Base-by-base conservation (phyloP, 2,113 vertebrate genomes). In the Cepphus grylle region DNA sequence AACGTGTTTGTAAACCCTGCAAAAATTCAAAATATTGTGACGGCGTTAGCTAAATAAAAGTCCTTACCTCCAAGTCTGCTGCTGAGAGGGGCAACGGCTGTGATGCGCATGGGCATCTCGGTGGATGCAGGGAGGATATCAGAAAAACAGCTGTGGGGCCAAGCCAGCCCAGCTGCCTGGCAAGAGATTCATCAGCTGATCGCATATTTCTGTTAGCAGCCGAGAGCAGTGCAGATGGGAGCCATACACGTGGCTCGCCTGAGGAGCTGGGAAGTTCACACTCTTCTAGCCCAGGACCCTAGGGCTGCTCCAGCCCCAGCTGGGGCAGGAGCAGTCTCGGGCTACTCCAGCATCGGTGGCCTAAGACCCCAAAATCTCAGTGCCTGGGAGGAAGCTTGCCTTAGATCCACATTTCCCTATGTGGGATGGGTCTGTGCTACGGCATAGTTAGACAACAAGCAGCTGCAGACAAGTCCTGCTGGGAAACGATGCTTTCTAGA, bases 11-110 rank as follows among this genome's bases (percentile, higher is more conserved):
- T 19, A 67, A 94, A 92, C 47, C 30, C 67, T 74, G 49, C 25
- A 93, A 95, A 94, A 96, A 92, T 88, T 81, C 76, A 49, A 79
- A 83, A 56, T 62, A 59, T 34, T 79, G 18, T 26, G 16, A 47
- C 74, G 50, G 86, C 49, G 90, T 82, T 25, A 89, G 78, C 5
- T 30, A 43, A 53, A 66, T 59, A 66, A 22, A 81, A 55, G 14
- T 36, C 58, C 74, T 58, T 73, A 47, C 42, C 45, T 72, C 61
- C 40, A 32, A 50, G 63, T 17, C 29, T 81, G 81, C 56, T 90
- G 61, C 49, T 62, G 84, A 70, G 73, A 81, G 66, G 36, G 32
- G 63, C 82, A 87, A 26, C 1, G 17, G 22, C 67, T 4, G 2
- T n/a, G 63, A 43, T 53, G 49, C 47, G 56, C 29, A 3, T 26